Evolutionary conservation across 2,888 invertebrate species (phyloP), one percentile per base, ranked within the genome.

Genomic region (Stramonita haemastoma): DNA sequence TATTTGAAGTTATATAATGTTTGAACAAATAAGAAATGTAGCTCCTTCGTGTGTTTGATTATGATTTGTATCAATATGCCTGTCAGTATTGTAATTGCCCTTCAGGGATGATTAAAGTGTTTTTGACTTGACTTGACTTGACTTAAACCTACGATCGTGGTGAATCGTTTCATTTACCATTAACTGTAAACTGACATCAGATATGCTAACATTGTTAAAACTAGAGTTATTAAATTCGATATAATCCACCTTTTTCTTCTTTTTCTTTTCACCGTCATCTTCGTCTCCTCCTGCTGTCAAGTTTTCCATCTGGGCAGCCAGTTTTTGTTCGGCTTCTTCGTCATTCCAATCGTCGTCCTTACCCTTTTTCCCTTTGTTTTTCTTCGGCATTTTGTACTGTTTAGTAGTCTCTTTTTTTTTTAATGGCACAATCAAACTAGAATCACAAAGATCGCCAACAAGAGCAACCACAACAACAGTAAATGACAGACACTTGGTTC

Each of bases 281-380:
- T 89, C 92, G 15, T 86, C 91, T 17, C 92, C 92, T 19, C 91
- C 92, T 26, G 92, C 91, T 77, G 91, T 73, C 89, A 94, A 86
- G 77, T 91, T 89, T 89, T 93, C 93, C 93, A 94, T 93, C 90
- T 93, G 92, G 85, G 93, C 93, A 88, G 93, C 91, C 17, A 93
- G 26, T 46, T 91, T 91, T 79, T 90, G 90, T 70, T 93, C 93
- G 4, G 90, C 91, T 56, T 93, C 94, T 15, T 92, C 92, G 73
- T 93, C 93, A 66, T 92, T 89, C 94, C 93, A 93, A 19, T 92
- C 91, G 34, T 93, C 93, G 87, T 93, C 93, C 56, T 92, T 93
- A 84, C 91, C 91, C 85, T 93, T 93, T 90, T 92, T 94, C 73
- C 90, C 91, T 87, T 92, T 92, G 36, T 90, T 91, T 89, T 93